phyloP scores from a whole-genome alignment of 30 jellyfish, hydroid and myxozoan genomes.

The Morbakka virulenta region DNA sequence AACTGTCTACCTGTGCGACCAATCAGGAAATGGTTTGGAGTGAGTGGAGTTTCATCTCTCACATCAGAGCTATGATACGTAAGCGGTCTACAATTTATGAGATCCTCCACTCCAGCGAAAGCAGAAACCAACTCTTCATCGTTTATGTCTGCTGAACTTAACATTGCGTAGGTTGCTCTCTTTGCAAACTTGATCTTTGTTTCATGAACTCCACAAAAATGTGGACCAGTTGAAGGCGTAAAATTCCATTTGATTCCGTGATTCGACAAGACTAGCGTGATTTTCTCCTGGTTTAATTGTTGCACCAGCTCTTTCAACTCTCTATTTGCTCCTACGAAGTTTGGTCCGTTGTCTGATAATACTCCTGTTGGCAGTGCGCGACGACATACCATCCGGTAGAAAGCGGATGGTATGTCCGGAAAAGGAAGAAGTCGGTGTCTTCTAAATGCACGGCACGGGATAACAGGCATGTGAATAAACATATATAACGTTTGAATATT shows the following conservation, averaged over 20 bases:
- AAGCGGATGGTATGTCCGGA: too few species aligned
- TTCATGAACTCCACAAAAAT: conserved; percentile 46
- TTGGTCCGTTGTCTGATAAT: conserved; percentile 39
- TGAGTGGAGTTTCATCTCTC: conserved; percentile 36
- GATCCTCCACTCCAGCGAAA: conserved; percentile 30
- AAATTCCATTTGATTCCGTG: conserved; percentile 56
- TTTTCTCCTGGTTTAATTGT: conserved; percentile 12
- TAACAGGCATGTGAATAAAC: conserved; percentile 51
- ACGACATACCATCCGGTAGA: conserved; percentile 40
- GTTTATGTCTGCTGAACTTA: conserved; percentile 17
- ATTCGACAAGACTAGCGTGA: conserved; percentile 17
- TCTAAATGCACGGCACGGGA: conserved; percentile 66
- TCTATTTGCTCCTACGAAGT: conserved; percentile 47
- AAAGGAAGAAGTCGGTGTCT: conserved; percentile 58
- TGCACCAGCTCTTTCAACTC: too few species aligned
- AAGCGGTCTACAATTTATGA: conserved; percentile 45
- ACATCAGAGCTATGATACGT: conserved; percentile 31
- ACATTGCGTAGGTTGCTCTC: conserved; percentile 31
- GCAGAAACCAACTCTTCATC: conserved; percentile 52
- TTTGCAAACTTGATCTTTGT: conserved; percentile 40
- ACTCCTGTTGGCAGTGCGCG: conserved; percentile 39
- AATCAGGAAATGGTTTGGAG: conserved; percentile 43
- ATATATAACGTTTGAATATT: conserved; percentile 40
- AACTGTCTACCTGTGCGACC: conserved; percentile 32
- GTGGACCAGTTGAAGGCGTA: conserved; percentile 51